phyloP scores from a whole-genome alignment of 1,140 invertebrate species.

The Bombyx mandarina region DNA sequence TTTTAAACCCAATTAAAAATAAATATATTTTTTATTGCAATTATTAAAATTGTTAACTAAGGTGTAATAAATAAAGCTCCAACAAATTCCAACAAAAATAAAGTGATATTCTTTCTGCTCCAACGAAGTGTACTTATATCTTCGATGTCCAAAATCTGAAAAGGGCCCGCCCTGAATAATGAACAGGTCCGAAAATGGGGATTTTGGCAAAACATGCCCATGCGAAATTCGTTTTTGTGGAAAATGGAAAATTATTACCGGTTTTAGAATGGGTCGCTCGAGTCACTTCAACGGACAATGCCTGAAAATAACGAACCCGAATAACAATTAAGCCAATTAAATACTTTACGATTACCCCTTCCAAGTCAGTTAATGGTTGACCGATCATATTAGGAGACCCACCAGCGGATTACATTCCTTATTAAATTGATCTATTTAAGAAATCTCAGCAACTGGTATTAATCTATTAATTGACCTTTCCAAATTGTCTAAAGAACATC shows the following conservation, averaged over 20 bases:
- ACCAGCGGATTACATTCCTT: too few species aligned
- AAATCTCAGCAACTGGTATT: too few species aligned
- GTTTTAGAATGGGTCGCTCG: conserved; percentile 33
- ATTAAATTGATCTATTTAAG: too few species aligned
- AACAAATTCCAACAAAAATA: too few species aligned
- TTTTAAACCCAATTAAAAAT: too few species aligned
- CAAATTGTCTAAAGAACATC: too few species aligned
- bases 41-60: too few species aligned
- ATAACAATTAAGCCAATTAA: conserved; percentile 62
- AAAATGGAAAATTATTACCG: conserved; percentile 38
- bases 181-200: conserved; percentile 40
- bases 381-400: neutral
- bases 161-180: conserved; percentile 46
- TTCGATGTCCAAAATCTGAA: conserved; percentile 32
- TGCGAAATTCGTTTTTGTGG: conserved; percentile 40
- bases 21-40: too few species aligned
- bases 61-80: too few species aligned
- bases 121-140: conserved; percentile 26
- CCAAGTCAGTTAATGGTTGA: neutral
- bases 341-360: conserved; percentile 21
- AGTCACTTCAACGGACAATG: conserved; percentile 20
- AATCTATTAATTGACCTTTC: too few species aligned
- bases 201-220: conserved; percentile 37
- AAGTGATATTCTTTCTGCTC: too few species aligned
- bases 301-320: conserved; percentile 45